Evolutionary conservation across 2,888 invertebrate genomes (phyloP), one percentile per base, ranked within the genome.

Genomic region (Metalampra italica): DNA sequence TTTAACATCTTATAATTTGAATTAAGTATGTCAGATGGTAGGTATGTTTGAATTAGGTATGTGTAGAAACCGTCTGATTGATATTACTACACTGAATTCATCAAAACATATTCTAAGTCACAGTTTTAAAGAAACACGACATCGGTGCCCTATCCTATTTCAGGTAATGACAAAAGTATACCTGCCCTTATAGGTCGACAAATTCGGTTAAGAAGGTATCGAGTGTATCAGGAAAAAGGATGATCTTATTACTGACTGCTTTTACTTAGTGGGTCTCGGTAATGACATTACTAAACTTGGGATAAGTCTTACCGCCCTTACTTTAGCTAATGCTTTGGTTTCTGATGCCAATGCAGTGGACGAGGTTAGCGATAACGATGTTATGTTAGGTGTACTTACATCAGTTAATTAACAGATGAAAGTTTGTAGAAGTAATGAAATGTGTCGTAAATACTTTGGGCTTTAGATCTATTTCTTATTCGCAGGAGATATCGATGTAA

Each of bases 281-380:
- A 82, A 82, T 68, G 56, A 65, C 67, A 70, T 80, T 81, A 77
- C 67, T 54, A 56, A 71, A 76, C 64, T 73, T 68, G 56, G 59
- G 52, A 52, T 56, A 56, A 64, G 57, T 57, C 46, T 34, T 52
- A 55, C 50, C 38, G 46, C 50, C 51, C 36, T 57, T 59, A 67
- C 68, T 68, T 62, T 61, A 50, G 57, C 49, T 65, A 66, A 66
- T 67, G 56, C 50, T 56, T 50, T 53, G 50, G 54, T 58, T 53
- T 53, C 43, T 48, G 48, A 54, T 53, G 52, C 43, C 47, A 47
- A 54, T 55, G 59, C 53, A 56, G 34, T 34, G 38, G 51, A 47
- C 22, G 46, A 9, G 9, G 15, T 12, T 42, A 56, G 52, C 37
- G 29, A 49, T 49, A 56, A 53, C 37, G 29, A 49, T 49, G 53